Base-by-base conservation (phyloP, 2,888 invertebrate genomes). In the Acrobasis repandana region DNA sequence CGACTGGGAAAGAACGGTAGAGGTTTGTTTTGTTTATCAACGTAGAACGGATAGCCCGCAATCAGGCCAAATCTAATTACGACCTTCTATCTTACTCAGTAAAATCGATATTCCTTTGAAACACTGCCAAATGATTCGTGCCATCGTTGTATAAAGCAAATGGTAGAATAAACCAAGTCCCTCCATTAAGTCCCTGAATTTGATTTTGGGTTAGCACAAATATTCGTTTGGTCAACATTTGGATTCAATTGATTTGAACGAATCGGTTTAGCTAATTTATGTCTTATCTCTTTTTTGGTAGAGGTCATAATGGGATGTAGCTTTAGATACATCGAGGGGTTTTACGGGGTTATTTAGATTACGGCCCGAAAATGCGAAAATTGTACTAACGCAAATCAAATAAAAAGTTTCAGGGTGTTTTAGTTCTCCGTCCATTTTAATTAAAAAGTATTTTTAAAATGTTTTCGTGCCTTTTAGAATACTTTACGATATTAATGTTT, bases 1-100 rank as follows among this genome's bases (percentile, higher is more conserved):
- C 63, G 98, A 99, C 86, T 99, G 99, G 99, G 97, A 97, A 86
- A 93, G 96, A 84, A 97, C 97, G 74, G 96, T 97, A 79, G 93
- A 91, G 88, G 90, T 92, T 90, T 90, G 88, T 90, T 86, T 88
- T 66, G 70, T 60, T 70, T 78, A 72, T 73, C 63, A 67, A 66
- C 60, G 67, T 72, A 72, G 71, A 63, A 65, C 14, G 60, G 58
- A 60, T 61, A 48, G 63, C 66, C 63, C 63, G 62, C 58, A 58
- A 49, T 18, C 58, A 49, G 14, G 34, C 36, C 48, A 49, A 20
- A 47, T 47, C 33, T 33, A 57, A 47, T 47, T 34, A 47, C 49
- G 38, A 48, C 36, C 34, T 58, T 47, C 10, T 36, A 18, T n/a
- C 16, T 36, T 28, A 2, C 11, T 16, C 18, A 14, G 38, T 58